Evolutionary conservation across 2,113 vertebrate species (phyloP).

Genomic region (Todiramphus chloris): DNA sequence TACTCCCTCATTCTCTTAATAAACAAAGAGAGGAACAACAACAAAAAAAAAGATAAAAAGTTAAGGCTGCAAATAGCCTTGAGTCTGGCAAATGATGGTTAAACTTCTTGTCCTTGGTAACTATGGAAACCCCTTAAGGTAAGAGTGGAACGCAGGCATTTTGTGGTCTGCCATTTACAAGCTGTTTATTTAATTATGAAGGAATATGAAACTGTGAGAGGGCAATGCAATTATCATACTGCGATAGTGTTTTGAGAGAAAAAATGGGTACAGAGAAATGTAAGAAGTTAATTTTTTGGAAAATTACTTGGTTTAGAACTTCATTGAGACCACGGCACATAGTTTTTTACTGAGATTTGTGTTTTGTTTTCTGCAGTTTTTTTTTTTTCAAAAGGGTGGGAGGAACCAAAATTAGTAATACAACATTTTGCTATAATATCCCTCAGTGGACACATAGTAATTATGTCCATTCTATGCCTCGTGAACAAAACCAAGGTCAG

Average conservation of each 20-base stretch:
- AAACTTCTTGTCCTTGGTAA: slow-evolving; percentile 79
- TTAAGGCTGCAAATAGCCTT: slow-evolving; percentile 47
- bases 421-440: slow-evolving; percentile 47
- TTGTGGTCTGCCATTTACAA: slow-evolving; percentile 69
- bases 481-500: slow-evolving; percentile 75
- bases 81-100: slow-evolving; percentile 69
- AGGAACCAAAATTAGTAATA: slow-evolving; percentile 63
- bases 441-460: slow-evolving; percentile 55
- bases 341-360: slow-evolving; percentile 32
- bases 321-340: neutral
- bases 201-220: slow-evolving; percentile 66
- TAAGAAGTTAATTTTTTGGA: slow-evolving; percentile 30
- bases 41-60: slow-evolving; percentile 3
- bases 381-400: neutral
- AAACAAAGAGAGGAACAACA: slow-evolving; percentile 25
- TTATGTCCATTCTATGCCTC: slow-evolving; percentile 52
- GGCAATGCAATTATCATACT: slow-evolving; percentile 65
- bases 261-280: slow-evolving; percentile 47
- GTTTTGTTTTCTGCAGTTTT: neutral
- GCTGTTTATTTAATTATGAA: slow-evolving; percentile 79
- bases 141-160: slow-evolving; percentile 64
- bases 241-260: slow-evolving; percentile 50
- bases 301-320: slow-evolving; percentile 36
- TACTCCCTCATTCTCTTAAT: slow-evolving; percentile 65
- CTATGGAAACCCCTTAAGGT: slow-evolving; percentile 85